Conservation (phyloP, 2,888 invertebrate genomes). For the Drosophila aldrichi region DNA sequence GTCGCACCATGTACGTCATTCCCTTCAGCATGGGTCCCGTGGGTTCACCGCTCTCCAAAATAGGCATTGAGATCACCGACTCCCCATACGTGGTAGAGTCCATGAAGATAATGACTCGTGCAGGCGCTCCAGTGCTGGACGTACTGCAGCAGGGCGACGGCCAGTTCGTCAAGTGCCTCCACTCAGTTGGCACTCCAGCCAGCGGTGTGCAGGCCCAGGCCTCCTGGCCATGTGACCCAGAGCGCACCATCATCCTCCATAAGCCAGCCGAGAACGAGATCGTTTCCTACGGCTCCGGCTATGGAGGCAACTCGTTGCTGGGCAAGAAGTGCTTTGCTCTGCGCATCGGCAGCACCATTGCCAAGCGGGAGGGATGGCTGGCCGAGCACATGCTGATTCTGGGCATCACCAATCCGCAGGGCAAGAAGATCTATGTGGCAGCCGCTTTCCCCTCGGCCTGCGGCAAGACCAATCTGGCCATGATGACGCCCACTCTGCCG, state of each 20-base stretch:
- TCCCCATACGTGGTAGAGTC: slow-evolving; percentile 98
- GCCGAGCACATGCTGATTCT: slow-evolving; percentile 99
- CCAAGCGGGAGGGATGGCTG: slow-evolving; percentile 97
- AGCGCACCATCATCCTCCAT: slow-evolving; percentile 96
- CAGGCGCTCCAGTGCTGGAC: slow-evolving; percentile 88
- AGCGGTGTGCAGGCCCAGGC: slow-evolving; percentile 87
- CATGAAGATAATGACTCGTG: slow-evolving; percentile 99
- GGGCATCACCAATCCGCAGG: slow-evolving; percentile 96
- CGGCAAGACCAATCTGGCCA: slow-evolving; percentile 99
- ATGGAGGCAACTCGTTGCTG: slow-evolving; percentile 97
- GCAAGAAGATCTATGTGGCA: slow-evolving; percentile 95
- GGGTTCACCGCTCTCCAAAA: slow-evolving; percentile 96
- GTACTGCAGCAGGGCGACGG: slow-evolving; percentile 86
- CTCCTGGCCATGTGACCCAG: slow-evolving; percentile 99
- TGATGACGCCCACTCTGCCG: slow-evolving; percentile 97
- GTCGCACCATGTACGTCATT: slow-evolving; percentile 98
- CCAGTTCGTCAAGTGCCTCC: slow-evolving; percentile 94
- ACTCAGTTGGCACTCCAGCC: slow-evolving; percentile 94
- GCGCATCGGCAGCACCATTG: slow-evolving; percentile 97
- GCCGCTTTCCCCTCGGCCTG: slow-evolving; percentile 99
- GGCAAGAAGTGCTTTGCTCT: slow-evolving; percentile 99
- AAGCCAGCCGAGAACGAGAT: slow-evolving; percentile 86
- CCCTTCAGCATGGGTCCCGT: slow-evolving; percentile 99
- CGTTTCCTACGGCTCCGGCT: slow-evolving; percentile 93
- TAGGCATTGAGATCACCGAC: slow-evolving; percentile 98